Percentiles rank a stretch among this genome's conserved stretches.
Evolutionary conservation across 2,797 vertebrate species (phyloP).

Genomic region (Poecilia gillii): DNA sequence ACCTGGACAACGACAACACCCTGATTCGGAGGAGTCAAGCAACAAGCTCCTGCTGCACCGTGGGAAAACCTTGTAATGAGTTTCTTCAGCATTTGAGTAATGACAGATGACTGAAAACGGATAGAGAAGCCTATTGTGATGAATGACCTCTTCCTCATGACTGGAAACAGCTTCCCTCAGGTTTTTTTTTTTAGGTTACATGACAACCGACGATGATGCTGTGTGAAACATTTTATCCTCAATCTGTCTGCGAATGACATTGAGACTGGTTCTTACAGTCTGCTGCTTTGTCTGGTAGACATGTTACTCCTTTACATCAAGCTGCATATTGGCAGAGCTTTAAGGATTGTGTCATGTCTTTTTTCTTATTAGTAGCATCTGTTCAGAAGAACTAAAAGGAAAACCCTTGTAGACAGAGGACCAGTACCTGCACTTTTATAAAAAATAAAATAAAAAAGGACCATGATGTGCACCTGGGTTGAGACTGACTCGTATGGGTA

Average conservation of each 20-base stretch:
- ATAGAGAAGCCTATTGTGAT: constrained; percentile 3
- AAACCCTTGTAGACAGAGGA: constrained; percentile 27
- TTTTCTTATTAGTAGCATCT: constrained; percentile 15
- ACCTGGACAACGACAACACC: constrained; percentile 49
- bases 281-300: constrained; percentile 20
- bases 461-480: constrained; percentile 30
- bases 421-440: constrained; percentile 1
- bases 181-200: neutral
- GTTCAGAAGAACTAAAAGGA: constrained; percentile 22
- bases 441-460: constrained; percentile 2
- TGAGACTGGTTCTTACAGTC: constrained; percentile 11
- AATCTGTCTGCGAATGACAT: constrained; percentile 4
- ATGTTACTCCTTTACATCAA: neutral
- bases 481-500: constrained; percentile 15
- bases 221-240: neutral
- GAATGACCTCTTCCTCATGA: neutral
- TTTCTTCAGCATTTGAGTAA: constrained; percentile 37
- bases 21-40: constrained; percentile 61
- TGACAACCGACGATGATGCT: neutral
- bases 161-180: constrained; percentile 14
- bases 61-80: constrained; percentile 58
- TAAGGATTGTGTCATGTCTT: constrained; percentile 14
- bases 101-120: constrained; percentile 11
- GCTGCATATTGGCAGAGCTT: constrained; percentile 3
- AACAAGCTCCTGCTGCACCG: constrained; percentile 41